Evolutionary conservation across 2,113 vertebrate species (phyloP), one percentile per base, ranked within the genome.

Genomic region (Rhinolophus ferrumequinum): DNA sequence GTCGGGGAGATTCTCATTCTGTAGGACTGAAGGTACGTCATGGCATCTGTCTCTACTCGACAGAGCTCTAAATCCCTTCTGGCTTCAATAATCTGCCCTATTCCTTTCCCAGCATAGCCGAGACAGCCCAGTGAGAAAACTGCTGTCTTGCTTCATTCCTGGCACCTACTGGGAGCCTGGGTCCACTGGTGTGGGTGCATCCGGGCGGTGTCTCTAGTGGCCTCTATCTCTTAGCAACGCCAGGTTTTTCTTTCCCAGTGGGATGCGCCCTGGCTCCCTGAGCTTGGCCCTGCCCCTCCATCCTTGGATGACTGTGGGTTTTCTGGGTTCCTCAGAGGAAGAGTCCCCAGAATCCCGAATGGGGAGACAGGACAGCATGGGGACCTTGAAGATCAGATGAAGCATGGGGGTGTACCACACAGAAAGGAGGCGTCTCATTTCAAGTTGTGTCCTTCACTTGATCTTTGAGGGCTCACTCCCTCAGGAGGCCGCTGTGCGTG

Each of bases 391-490:
- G n/a, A 22, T 30, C 26, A 33, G 70, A 26, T 16, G 28, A 28
- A 35, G 33, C 30, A 66, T 12, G 16, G 33, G 33, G 33, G 28
- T 1, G 2, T 9, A 35, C 10, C 50, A 3, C 44, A 38, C 0
- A 13, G 72, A 80, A 15, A 52, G 52, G 13, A 56, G 35, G 47
- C 56, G 30, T 35, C 5, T n/a, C 75, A n/a, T 69, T 69, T 69
- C 69, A 76, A 21, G 50, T 5, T 18, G 50, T 58, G 13, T n/a
- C 52, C 33, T 80, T 82, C 52, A 9, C 7, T 69, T 33, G 8
- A 22, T 44, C 38, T 30, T 35, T 0, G 3, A 38, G 1, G 24
- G 22, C 26, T 70, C 8, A 1, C 28, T 33, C 15, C 0, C 2
- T 19, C 52, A 19, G 52, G 6, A 28, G 50, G 33, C 38, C 28